A percentile compares a stretch with the other conserved stretches of the same genome.
Evolutionary conservation across 2,888 invertebrate species (phyloP).

Genomic region (Metopia argyrocephala): DNA sequence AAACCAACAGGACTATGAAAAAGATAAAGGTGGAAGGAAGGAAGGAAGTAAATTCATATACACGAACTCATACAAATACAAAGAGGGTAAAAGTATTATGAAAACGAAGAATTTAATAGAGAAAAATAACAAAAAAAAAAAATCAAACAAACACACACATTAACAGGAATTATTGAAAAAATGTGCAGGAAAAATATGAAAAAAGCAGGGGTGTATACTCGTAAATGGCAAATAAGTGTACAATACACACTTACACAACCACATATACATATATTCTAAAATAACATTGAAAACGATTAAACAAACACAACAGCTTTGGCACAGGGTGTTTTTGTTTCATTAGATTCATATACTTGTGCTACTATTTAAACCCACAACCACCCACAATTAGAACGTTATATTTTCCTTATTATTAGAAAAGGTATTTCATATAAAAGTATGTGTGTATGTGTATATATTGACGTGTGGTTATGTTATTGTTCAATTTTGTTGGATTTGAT

Average conservation of each 20-base stretch:
- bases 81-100: constrained; percentile 59
- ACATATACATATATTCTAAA: constrained; percentile 26
- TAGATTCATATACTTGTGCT: neutral
- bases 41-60: constrained; percentile 35
- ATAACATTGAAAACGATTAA: constrained; percentile 56
- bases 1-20: neutral
- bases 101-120: constrained; percentile 12
- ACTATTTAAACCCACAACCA: constrained; percentile 43
- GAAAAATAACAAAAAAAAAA: constrained; percentile 14
- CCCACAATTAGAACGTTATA: constrained; percentile 64
- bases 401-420: constrained; percentile 61
- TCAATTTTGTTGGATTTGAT: constrained; percentile 61
- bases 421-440: constrained; percentile 29
- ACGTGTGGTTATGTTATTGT: constrained; percentile 63
- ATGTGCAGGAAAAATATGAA: constrained; percentile 52
- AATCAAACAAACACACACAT: neutral
- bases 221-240: constrained; percentile 9
- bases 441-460: constrained; percentile 15
- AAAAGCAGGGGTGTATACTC: constrained; percentile 18
- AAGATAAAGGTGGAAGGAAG: constrained; percentile 32
- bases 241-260: constrained; percentile 5
- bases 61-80: constrained; percentile 20
- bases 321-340: constrained; percentile 26
- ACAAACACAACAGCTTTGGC: constrained; percentile 26
- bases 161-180: constrained; percentile 32